A percentile compares a stretch with the other conserved stretches of the same genome.
Evolutionary conservation across 2,797 vertebrate genomes (phyloP).

Genomic region (Alauda arvensis): DNA sequence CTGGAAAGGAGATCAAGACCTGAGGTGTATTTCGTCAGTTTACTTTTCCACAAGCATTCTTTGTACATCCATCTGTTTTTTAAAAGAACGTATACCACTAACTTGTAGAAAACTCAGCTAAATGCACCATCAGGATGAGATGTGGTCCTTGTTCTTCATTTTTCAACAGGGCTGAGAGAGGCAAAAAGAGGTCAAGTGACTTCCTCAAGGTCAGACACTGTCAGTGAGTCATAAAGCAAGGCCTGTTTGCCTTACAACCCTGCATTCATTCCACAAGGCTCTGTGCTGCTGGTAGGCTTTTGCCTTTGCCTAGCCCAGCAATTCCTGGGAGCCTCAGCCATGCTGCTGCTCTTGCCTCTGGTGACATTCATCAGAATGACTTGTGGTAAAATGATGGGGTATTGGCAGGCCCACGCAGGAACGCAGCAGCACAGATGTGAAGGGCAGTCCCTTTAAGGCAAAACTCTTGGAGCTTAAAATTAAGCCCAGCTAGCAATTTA

Average conservation of each 20-base stretch:
- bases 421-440: neutral
- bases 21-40: neutral
- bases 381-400: neutral
- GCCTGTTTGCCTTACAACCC: conserved; percentile 46
- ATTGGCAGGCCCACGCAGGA: neutral
- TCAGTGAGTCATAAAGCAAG: conserved; percentile 37
- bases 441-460: neutral
- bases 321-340: conserved; percentile 1
- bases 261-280: neutral
- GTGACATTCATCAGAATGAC: neutral
- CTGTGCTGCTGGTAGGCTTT: neutral
- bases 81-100: neutral
- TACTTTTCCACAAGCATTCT: neutral
- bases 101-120: neutral
- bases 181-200: conserved; percentile 48
- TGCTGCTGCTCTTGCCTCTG: neutral
- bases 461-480: neutral
- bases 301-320: conserved; percentile 7
- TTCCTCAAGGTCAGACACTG: conserved; percentile 54
- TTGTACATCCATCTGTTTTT: neutral
- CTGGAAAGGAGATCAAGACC: neutral
- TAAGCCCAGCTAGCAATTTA: neutral
- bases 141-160: neutral
- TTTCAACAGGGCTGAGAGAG: conserved; percentile 27
- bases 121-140: neutral